Evolutionary conservation across 2,113 vertebrate genomes (phyloP).

Genomic region (Sylvia atricapilla): DNA sequence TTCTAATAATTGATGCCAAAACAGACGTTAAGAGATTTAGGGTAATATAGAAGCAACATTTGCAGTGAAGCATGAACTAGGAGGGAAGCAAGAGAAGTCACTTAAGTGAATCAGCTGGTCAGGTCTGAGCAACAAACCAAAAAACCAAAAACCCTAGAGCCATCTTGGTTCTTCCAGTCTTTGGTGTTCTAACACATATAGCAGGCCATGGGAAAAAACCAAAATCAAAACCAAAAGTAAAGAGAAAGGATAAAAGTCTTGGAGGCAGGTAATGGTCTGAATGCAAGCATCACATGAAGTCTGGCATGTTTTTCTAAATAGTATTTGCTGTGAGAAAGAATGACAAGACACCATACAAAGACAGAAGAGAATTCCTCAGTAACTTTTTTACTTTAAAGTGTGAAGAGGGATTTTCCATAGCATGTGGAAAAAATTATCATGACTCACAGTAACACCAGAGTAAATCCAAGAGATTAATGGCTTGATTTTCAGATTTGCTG

Average conservation of each 20-base stretch:
- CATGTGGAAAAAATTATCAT: background rate
- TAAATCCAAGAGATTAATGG: background rate
- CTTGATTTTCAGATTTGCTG: background rate
- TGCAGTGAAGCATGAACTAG: background rate
- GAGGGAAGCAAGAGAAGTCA: background rate
- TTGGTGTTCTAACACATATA: background rate
- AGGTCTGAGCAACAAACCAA: background rate
- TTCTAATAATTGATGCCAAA: background rate
- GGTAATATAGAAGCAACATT: background rate
- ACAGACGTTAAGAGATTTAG: background rate
- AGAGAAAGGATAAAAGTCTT: background rate
- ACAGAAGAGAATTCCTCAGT: background rate
- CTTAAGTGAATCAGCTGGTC: background rate
- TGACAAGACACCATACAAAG: background rate
- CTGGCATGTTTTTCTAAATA: background rate
- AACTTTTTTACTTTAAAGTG: background rate
- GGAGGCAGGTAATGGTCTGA: background rate
- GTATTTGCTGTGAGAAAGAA: background rate
- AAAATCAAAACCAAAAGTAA: background rate
- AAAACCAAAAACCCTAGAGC: background rate
- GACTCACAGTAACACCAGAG: background rate
- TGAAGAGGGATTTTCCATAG: background rate
- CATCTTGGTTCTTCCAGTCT: background rate
- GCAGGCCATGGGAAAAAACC: background rate
- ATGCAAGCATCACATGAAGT: background rate